Base-by-base conservation (phyloP, 1,140 invertebrate species). In the Lepidurus arcticus region DNA sequence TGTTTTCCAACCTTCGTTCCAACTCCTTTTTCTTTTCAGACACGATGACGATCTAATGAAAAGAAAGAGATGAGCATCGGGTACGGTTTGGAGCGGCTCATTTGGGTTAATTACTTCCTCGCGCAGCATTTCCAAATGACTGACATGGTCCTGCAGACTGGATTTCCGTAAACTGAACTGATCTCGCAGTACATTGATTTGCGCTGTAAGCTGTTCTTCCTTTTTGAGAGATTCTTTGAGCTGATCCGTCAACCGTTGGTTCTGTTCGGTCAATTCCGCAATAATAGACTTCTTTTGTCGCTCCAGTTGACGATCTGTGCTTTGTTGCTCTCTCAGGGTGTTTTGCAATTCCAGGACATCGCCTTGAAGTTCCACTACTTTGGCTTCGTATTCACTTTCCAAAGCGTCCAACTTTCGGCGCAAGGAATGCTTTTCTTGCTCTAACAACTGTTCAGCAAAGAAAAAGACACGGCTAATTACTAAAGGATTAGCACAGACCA, bases 351-450 rank as follows among this genome's bases (percentile, higher is more conserved):
- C 90, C 78, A 89, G 88, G 81, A 97, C 89, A 86, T 98, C 96
- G 65, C 91, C 90, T 84, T 97, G 94, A 13, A 97, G 86, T 85
- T 97, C 95, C 80, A 92, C 84, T 11, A 96, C 87, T 76, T 92
- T 88, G n/a, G 92, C 91, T 81, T 98, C 96, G 83, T 93, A 95
- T 84, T 98, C 95, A 16, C 92, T 91, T 84, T 94, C 91, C 11
- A 91, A 90, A 13, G 92, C 91, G 77, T 94, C 92, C 81, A 98
- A 85, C 83, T 93, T 93, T 45, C 95, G 88, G 73, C 93, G 88
- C 10, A 98, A 87, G 11, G 92, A 88, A 85, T 98, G 93, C 81
- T 95, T 92, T 85, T 98, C 95, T 86, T 98, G 95, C 86, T 97
- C 94, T 84, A 98, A 88, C 83, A 92, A 90, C 96, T 98, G 87